Conservation (phyloP, 2,113 vertebrate species). For the Pholis gunnellus region DNA sequence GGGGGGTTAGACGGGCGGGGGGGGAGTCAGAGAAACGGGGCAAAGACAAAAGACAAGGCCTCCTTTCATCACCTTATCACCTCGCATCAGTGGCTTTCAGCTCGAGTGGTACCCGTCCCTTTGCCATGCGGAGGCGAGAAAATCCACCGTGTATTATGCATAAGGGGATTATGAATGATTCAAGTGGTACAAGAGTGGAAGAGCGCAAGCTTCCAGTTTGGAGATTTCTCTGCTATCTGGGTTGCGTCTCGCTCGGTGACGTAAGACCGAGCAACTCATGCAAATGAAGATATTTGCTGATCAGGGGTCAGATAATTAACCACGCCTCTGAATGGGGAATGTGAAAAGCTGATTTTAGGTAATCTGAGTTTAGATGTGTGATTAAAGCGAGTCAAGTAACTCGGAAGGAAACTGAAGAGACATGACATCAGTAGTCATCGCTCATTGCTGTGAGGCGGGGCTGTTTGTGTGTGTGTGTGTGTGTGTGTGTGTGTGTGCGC, state of each 20-base stretch:
- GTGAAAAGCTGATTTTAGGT: constrained; percentile 25
- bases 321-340: constrained; percentile 19
- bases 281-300: constrained; percentile 29
- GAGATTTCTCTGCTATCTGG: constrained; percentile 23
- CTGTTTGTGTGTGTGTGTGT: constrained; percentile 7
- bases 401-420: constrained; percentile 24
- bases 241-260: constrained; percentile 41
- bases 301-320: constrained; percentile 35
- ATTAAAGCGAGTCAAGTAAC: constrained; percentile 44
- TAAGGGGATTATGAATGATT: constrained; percentile 75
- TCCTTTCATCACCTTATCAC: constrained; percentile 73
- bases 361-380: constrained; percentile 46
- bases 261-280: constrained; percentile 43
- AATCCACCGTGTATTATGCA: constrained; percentile 66
- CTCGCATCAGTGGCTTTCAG: constrained; percentile 63
- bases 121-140: constrained; percentile 38
- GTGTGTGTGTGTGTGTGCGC: constrained; percentile 5
- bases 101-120: constrained; percentile 27
- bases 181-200: constrained; percentile 32
- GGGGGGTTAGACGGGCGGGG: constrained; percentile 2
- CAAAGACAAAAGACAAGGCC: constrained; percentile 50
- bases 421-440: constrained; percentile 55
- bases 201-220: constrained; percentile 33
- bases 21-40: constrained; percentile 19
- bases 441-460: constrained; percentile 20